These are phyloP conservation scores for Actenoides hombroni DNA, from an alignment of 2,113 vertebrate species.

Conservation along the genomic window DNA sequence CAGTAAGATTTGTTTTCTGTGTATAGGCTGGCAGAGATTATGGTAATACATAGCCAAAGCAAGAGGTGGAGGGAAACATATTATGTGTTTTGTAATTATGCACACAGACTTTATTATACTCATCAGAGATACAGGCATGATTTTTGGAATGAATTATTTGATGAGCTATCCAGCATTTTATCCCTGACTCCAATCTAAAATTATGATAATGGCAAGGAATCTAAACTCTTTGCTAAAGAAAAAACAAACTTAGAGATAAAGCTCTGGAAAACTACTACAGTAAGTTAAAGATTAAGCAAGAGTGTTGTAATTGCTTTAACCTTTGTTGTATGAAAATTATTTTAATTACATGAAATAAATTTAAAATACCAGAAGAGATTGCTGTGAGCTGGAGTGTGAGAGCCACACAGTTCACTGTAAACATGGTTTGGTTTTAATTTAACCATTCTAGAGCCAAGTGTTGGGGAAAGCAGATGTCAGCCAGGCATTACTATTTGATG, in stretches of 20 bases:
- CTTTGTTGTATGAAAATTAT: neutral
- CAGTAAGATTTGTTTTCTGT: neutral
- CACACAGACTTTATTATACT: neutral
- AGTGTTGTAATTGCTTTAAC: neutral
- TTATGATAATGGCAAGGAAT: neutral
- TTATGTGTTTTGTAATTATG: neutral
- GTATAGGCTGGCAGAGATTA: neutral
- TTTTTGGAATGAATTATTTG: neutral
- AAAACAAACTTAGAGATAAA: neutral
- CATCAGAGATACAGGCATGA: neutral
- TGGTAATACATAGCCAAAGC: neutral
- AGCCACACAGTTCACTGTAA: neutral
- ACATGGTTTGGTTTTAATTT: neutral
- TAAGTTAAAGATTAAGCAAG: neutral
- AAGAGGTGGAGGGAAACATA: neutral
- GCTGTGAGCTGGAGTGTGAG: neutral
- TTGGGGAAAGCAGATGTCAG: neutral
- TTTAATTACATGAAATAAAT: neutral
- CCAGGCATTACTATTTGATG: neutral
- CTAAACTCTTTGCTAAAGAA: neutral
- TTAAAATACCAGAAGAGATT: neutral
- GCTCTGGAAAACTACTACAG: neutral
- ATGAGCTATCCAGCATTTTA: conserved; percentile 22
- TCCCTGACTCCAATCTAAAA: neutral
- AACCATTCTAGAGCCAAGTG: neutral